phyloP scores from a whole-genome alignment of 2,888 invertebrate species.

The Phortica okadai region DNA sequence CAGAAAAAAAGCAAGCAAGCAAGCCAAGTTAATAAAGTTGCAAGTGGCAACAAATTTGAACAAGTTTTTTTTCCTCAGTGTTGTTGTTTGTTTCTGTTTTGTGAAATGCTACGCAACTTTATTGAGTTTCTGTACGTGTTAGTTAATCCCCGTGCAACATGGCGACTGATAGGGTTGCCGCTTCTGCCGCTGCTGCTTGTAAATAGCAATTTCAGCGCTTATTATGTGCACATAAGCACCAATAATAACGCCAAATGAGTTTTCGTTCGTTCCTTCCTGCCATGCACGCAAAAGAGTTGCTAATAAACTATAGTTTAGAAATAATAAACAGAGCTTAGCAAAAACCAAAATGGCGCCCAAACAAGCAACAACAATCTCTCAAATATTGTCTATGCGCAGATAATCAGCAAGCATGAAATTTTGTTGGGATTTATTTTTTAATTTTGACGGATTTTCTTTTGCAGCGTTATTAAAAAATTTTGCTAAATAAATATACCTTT shows the following conservation, averaged over 20 bases:
- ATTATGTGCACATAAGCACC: not conserved
- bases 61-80: not conserved
- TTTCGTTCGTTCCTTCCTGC: not conserved
- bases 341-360: not conserved
- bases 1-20: not conserved
- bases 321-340: conserved; percentile 64
- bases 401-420: conserved; percentile 33
- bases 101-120: not conserved
- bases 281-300: conserved; percentile 41
- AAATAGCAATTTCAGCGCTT: conserved; percentile 21
- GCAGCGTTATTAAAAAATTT: not conserved
- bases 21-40: conserved; percentile 62
- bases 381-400: not conserved
- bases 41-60: conserved; percentile 49
- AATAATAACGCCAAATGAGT: not conserved
- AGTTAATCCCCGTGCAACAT: not conserved
- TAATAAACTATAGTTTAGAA: conserved; percentile 63
- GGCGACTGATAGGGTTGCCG: not conserved
- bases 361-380: no score
- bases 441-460: conserved; percentile 60
- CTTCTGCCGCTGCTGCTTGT: not conserved
- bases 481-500: not conserved
- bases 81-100: not conserved
- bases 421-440: conserved; percentile 57
- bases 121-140: not conserved